These are phyloP conservation scores for Lipophrys pholis DNA, from an alignment of 2,113 vertebrate species.

Conservation along the genomic window DNA sequence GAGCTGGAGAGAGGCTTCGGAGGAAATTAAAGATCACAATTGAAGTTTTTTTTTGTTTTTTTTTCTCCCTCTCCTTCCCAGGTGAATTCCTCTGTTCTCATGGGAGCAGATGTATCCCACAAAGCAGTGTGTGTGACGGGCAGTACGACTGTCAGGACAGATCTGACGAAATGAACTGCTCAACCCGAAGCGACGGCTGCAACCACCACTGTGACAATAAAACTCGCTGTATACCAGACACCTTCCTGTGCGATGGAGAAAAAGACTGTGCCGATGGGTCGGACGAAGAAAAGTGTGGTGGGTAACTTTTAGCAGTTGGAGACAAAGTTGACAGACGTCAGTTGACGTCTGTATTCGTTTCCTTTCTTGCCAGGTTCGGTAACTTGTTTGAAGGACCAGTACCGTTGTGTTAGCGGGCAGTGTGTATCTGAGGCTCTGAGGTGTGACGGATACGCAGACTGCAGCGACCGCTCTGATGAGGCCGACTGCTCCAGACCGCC, in stretches of 20 bases:
- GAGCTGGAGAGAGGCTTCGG: no score
- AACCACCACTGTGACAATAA: constrained; percentile 84
- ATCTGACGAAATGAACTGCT: constrained; percentile 88
- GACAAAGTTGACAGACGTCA: rapidly evolving
- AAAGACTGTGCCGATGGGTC: constrained; percentile 86
- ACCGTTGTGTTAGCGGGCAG: constrained; percentile 86
- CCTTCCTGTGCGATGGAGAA: constrained; percentile 89
- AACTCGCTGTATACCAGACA: constrained; percentile 85
- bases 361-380: constrained; percentile 64
- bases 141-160: constrained; percentile 85
- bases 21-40: neutral
- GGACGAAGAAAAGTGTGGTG: constrained; percentile 86
- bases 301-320: neutral
- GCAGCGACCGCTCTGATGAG: constrained; percentile 89
- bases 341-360: neutral
- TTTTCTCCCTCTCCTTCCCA: constrained; percentile 10
- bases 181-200: constrained; percentile 70
- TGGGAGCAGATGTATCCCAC: constrained; percentile 82
- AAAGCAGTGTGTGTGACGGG: constrained; percentile 84
- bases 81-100: constrained; percentile 76
- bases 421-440: constrained; percentile 84
- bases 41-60: neutral
- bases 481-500: constrained; percentile 79
- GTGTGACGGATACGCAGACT: constrained; percentile 90
- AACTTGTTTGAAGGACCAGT: constrained; percentile 75